Conservation (phyloP, 1,140 invertebrate species). For the Calliopsis andreniformis region DNA sequence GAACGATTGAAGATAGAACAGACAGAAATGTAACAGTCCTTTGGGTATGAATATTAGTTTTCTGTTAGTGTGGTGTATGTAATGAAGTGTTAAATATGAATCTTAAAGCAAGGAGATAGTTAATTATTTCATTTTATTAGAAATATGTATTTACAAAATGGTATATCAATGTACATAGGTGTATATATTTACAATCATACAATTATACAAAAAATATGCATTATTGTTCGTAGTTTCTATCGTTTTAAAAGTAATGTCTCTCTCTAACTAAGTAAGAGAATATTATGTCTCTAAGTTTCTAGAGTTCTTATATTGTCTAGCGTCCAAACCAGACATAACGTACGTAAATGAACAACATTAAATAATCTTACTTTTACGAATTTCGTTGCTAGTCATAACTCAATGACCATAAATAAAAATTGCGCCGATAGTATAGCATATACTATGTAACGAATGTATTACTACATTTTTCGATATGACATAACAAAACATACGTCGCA, state of each 20-base stretch:
- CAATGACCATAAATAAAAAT: conserved; percentile 19
- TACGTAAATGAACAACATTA: not conserved
- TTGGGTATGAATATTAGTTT: too few species aligned
- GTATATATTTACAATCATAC: conserved; percentile 35
- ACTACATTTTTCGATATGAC: conserved; percentile 9
- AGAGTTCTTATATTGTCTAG: not conserved
- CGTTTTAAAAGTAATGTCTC: not conserved
- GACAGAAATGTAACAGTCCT: too few species aligned
- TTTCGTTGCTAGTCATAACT: not conserved
- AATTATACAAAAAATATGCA: conserved; percentile 31
- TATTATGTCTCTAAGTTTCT: conserved; percentile 4
- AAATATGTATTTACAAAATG: conserved; percentile 52
- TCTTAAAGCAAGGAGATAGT: too few species aligned
- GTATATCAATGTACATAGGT: conserved; percentile 44
- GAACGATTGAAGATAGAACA: not conserved
- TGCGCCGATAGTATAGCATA: conserved; percentile 4
- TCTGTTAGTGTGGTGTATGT: too few species aligned
- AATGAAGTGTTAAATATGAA: too few species aligned
- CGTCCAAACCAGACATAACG: not conserved
- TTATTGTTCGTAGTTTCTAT: conserved; percentile 6
- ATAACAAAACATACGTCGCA: not conserved
- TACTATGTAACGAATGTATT: not conserved
- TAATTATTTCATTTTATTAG: conserved; percentile 32
- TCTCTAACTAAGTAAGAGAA: conserved; percentile 12
- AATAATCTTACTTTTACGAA: conserved; percentile 14